Evolutionary conservation across 2,888 invertebrate species (phyloP).

Genomic region (Drymonia ruficornis): DNA sequence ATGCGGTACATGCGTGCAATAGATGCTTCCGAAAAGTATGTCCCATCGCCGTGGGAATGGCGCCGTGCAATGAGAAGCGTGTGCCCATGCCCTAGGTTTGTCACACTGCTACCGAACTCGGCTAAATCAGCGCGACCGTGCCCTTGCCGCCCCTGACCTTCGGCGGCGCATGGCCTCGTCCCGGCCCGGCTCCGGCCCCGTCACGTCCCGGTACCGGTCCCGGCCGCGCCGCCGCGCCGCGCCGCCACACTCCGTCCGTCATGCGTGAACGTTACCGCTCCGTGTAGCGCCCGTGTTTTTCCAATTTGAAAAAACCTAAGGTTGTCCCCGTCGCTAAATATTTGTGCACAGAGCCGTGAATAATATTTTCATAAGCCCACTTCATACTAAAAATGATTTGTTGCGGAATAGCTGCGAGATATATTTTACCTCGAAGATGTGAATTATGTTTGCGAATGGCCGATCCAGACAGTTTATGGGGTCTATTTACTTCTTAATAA

Average conservation of each 20-base stretch:
- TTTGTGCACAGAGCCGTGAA: background rate
- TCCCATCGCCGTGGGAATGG: too few relatives aligned
- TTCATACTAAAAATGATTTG: background rate
- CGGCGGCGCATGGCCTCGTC: background rate
- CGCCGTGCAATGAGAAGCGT: too few relatives aligned
- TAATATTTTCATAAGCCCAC: background rate
- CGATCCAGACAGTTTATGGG: background rate
- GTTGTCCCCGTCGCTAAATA: background rate
- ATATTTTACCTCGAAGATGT: background rate
- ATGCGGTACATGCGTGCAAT: too few relatives aligned
- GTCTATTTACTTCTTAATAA: background rate
- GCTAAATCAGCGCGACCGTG: background rate
- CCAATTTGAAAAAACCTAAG: background rate
- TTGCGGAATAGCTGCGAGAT: background rate
- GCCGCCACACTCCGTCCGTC: background rate
- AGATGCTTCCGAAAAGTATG: too few relatives aligned
- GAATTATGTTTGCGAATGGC: background rate
- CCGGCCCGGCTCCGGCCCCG: too few relatives aligned
- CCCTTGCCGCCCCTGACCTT: background rate
- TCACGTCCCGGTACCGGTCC: too few relatives aligned
- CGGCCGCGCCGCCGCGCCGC: too few relatives aligned
- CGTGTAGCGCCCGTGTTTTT: background rate
- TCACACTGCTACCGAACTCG: too few relatives aligned
- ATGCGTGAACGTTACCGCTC: background rate
- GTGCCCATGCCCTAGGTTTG: too few relatives aligned